Evolutionary conservation across 2,888 invertebrate species (phyloP).

Genomic region (Synergus japonicus): DNA sequence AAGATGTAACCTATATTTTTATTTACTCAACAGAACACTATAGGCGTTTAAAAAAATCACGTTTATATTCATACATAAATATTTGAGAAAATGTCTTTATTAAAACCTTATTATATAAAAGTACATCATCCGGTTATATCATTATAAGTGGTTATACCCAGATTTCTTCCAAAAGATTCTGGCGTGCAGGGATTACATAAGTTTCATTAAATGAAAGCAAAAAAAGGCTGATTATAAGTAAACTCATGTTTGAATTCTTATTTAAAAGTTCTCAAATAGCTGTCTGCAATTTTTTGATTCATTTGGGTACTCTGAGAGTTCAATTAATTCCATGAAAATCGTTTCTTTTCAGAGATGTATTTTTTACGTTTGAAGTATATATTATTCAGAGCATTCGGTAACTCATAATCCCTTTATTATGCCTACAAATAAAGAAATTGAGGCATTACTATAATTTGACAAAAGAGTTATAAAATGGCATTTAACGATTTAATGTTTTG

Average conservation of each 20-base stretch:
- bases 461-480: too few relatives aligned
- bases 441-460: not conserved
- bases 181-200: not conserved
- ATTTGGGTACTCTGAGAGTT: not conserved
- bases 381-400: too few relatives aligned
- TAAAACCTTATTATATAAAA: not conserved
- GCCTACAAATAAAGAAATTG: not conserved
- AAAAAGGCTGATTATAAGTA: not conserved
- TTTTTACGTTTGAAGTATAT: too few relatives aligned
- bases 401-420: not conserved
- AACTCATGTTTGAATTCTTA: not conserved
- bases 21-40: not conserved
- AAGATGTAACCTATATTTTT: not conserved
- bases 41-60: not conserved
- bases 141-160: not conserved
- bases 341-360: not conserved
- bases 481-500: too few relatives aligned
- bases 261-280: not conserved
- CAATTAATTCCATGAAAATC: not conserved
- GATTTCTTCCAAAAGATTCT: not conserved
- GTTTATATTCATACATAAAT: not conserved
- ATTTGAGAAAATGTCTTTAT: not conserved
- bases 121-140: not conserved
- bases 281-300: not conserved
- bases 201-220: not conserved